Base-by-base conservation (phyloP, 2,797 vertebrate species). In the Lates japonicus region DNA sequence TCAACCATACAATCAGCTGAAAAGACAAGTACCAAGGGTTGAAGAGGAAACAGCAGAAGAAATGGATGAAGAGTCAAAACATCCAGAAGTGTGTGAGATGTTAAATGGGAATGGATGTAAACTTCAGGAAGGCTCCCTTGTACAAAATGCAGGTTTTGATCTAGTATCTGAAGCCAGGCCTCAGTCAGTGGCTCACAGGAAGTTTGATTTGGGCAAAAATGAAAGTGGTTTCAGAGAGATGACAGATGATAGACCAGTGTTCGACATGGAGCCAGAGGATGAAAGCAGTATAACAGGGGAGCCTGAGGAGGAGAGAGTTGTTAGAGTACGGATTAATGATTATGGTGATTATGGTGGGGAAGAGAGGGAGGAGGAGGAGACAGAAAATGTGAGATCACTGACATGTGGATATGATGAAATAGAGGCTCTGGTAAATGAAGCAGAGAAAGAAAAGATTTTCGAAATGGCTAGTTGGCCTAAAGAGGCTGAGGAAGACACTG, bases 41-140 rank as follows among this genome's bases (percentile, higher is more conserved):
- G 82, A 92, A 51, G 89, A 92, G 69, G 87, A 90, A 83, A 84
- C 82, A 3, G 73, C 29, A 0, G 83, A 89, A 11, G 86, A 89
- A 33, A 13, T 83, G 1, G 33, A 29, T 8, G 63, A 81, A 52
- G 79, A 82, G 9, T 67, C 48, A 1, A 61, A 80, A 63, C 69
- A 72, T 39, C 37, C 12, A 5, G 51, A 78, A n/a, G 10, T 3
- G 20, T n/a, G 19, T 3, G 20, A 64, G 37, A 64, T 1, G 12
- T 51, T 69, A 13, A 78, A 76, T 4, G 46, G 49, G 2, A 41
- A 25, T 13, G 49, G 51, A 78, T 51, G 29, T 72, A 68, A 81
- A 74, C 60, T 51, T 54, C 42, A 42, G 13, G 76, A 29, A 39
- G 48, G 19, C 20, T 58, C 4, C 3, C 7, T 7, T 16, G 37